Evolutionary conservation across 2,888 invertebrate species (phyloP).

Genomic region (Eilema depressum): DNA sequence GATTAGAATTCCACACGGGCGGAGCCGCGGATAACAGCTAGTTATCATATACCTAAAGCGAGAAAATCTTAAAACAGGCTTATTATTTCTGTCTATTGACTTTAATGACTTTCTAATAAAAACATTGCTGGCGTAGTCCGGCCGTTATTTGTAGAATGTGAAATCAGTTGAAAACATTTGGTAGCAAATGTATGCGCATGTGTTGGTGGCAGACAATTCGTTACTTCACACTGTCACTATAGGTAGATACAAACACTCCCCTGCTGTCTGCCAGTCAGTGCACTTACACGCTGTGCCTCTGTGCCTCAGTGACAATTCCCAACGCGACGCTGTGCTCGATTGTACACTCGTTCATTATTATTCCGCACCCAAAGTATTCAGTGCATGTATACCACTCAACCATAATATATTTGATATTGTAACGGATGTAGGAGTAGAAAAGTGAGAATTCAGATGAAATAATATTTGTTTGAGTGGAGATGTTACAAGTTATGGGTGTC

Average conservation of each 20-base stretch:
- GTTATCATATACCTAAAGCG: background rate
- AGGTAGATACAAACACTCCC: constrained; percentile 21
- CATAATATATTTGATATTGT: constrained; percentile 46
- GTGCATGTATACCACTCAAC: constrained; percentile 71
- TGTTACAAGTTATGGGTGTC: background rate
- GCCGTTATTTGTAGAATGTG: background rate
- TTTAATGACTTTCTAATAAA: background rate
- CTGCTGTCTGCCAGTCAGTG: constrained; percentile 16
- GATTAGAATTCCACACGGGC: too few species aligned
- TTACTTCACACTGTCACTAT: constrained; percentile 24
- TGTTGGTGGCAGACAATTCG: constrained; percentile 17
- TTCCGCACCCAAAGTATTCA: constrained; percentile 64
- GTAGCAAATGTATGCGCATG: constrained; percentile 14
- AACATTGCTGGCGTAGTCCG: background rate
- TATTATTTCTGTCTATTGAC: background rate
- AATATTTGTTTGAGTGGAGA: background rate
- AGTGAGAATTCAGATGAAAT: constrained; percentile 22
- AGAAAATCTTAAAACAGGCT: background rate
- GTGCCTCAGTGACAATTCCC: constrained; percentile 56
- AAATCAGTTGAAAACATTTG: constrained; percentile 8
- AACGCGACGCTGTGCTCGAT: constrained; percentile 45
- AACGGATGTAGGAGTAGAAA: constrained; percentile 22
- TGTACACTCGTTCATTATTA: constrained; percentile 64
- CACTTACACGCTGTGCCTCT: constrained; percentile 38
- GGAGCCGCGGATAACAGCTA: too few species aligned